These are phyloP conservation scores for Megaleporinus macrocephalus DNA, from an alignment of 2,113 vertebrate species.

Conservation along the genomic window DNA sequence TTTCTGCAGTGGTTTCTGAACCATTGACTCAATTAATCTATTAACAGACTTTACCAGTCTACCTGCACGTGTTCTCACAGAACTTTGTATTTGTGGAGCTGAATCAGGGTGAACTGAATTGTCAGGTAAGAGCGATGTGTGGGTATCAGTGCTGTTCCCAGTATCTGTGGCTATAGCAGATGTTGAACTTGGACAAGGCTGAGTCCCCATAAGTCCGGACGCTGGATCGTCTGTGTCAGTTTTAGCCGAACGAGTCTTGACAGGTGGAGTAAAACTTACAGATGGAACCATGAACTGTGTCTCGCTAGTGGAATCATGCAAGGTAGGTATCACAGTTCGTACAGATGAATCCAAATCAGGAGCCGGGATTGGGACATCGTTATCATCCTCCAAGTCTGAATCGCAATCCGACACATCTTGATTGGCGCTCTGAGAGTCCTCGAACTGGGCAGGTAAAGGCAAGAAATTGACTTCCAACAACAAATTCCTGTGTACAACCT, in stretches of 20 bases:
- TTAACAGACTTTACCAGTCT: neutral
- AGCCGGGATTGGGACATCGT: neutral
- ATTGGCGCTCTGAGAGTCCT: neutral
- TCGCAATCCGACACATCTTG: neutral
- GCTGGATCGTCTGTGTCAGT: too few species aligned
- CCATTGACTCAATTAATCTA: neutral
- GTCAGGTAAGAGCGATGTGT: neutral
- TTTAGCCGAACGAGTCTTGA: too few species aligned
- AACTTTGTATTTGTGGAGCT: neutral
- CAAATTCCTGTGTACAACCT: constrained; percentile 37
- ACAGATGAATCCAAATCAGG: too few species aligned
- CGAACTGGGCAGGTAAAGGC: neutral
- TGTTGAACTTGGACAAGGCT: too few species aligned
- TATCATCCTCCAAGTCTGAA: neutral
- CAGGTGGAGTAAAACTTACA: too few species aligned
- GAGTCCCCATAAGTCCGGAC: too few species aligned
- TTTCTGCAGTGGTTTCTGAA: neutral
- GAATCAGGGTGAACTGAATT: neutral
- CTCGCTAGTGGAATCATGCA: too few species aligned
- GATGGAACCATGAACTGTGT: too few species aligned
- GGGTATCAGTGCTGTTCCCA: neutral
- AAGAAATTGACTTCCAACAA: constrained; percentile 44
- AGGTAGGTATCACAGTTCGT: too few species aligned
- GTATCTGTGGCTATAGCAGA: too few species aligned
- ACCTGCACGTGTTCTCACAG: neutral